Base-by-base conservation (phyloP, 2,888 invertebrate genomes). In the Cephus sareptanus region DNA sequence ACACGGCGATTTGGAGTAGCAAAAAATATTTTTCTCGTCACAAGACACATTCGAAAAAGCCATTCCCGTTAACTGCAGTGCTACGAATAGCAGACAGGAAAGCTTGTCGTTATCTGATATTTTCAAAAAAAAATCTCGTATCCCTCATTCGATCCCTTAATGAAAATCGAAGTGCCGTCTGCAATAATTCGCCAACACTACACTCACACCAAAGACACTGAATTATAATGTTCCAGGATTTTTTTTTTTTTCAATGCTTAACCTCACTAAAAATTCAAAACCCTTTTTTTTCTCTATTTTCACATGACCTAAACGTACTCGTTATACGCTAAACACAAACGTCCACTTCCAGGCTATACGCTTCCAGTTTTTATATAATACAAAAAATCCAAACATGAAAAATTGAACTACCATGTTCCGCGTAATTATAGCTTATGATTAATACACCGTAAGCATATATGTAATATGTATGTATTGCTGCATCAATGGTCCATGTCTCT, bases 381-480 rank as follows among this genome's bases (percentile, higher is more conserved):
- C 34, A 34, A 74, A 74, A 74, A 74, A 35, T 35, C 35, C 34
- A 74, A 74, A 74, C 74, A 74, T 74, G 74, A 74, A 74, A 74
- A 74, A 74, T 35, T 74, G 34, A 35, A 34, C 34, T 74, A 74
- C 34, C 74, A n/a, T 35, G 34, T 34, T 34, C 35, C 74, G 34
- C 35, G 34, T 35, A 30, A 35, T 11, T 34, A 13, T 34, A 35
- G 74, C 74, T 74, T 75, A 76, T 69, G 31, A 34, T 69, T 69
- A 71, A 76, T 76, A 75, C 37, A 75, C n/a, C 35, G 74, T 37
- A 75, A 34, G 71, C 73, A 77, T 75, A 75, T 23, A 75, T 37
- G 56, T 77, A 74, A 75, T 56, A 56, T 34, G 56, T 77, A 77
- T 56, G 75, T 76, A 76, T 77, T 77, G 77, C 75, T 77, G 77